These are phyloP conservation scores for Protodeltote pygarga DNA, from an alignment of 2,888 invertebrate species.

Conservation along the genomic window DNA sequence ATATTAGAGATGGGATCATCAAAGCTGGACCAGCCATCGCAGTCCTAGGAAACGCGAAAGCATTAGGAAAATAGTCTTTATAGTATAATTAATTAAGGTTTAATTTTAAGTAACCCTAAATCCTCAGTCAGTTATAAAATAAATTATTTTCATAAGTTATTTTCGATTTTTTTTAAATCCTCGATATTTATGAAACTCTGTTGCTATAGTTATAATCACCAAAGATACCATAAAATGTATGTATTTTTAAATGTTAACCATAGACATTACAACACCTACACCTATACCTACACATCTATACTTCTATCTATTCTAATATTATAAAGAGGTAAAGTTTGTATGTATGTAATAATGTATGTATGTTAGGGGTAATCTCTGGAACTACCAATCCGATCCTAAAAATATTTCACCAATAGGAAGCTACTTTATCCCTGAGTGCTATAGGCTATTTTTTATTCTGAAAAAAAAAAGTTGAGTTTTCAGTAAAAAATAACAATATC, in stretches of 20 bases:
- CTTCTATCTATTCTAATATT: no score
- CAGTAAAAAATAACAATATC: no score
- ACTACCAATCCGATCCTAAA: no score
- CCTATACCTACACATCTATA: no score
- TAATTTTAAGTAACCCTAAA: conserved; percentile 10
- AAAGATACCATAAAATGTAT: conserved; percentile 2
- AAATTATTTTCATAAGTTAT: conserved; percentile 17
- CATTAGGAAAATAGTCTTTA: conserved; percentile 29
- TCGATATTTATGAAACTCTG: background rate
- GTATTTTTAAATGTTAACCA: background rate
- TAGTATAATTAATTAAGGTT: background rate
- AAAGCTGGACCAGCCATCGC: conserved; percentile 66
- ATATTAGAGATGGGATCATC: conserved; percentile 61
- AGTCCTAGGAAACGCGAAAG: conserved; percentile 58
- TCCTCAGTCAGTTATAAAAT: conserved; percentile 18
- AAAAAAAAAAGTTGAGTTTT: no score
- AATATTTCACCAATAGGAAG: no score
- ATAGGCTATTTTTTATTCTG: no score
- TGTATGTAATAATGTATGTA: no score
- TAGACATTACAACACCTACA: no score
- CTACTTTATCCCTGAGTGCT: no score
- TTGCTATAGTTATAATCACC: background rate
- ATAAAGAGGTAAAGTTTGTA: no score
- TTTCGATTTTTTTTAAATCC: background rate
- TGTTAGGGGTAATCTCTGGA: no score